Evolutionary conservation across 2,888 invertebrate species (phyloP).

Genomic region (Stratiomys singularior): DNA sequence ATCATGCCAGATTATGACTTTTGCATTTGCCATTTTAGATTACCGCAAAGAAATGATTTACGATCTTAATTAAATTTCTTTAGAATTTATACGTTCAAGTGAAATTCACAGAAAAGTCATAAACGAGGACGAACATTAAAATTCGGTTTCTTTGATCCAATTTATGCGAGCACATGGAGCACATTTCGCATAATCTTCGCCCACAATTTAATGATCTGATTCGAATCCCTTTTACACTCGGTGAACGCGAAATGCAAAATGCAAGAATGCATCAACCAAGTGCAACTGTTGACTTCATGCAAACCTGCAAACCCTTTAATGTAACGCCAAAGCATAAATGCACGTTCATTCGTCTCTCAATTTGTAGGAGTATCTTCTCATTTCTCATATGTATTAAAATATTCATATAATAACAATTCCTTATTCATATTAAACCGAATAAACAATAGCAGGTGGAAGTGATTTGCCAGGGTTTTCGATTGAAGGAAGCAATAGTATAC

Average conservation of each 20-base stretch:
- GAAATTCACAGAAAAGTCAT: slow-evolving; percentile 49
- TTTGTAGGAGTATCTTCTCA: slow-evolving; percentile 23
- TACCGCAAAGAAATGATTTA: slow-evolving; percentile 43
- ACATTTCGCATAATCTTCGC: slow-evolving; percentile 47
- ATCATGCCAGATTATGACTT: no score
- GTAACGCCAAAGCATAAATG: slow-evolving; percentile 12
- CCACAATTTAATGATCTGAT: slow-evolving; percentile 48
- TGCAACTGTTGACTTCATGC: not conserved
- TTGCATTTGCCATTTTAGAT: slow-evolving; percentile 17
- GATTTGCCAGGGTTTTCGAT: not conserved
- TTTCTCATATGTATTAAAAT: slow-evolving; percentile 28
- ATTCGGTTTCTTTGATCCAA: slow-evolving; percentile 51
- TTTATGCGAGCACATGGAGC: slow-evolving; percentile 48
- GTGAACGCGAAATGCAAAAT: not conserved
- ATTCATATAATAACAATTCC: slow-evolving; percentile 1
- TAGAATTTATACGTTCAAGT: slow-evolving; percentile 30
- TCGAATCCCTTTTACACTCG: slow-evolving; percentile 37
- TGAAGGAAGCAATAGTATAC: not conserved
- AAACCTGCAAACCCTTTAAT: slow-evolving; percentile 15
- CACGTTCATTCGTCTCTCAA: not conserved
- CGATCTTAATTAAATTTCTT: slow-evolving; percentile 45
- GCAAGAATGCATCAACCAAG: not conserved
- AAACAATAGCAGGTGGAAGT: not conserved
- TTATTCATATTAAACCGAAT: not conserved
- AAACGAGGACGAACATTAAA: slow-evolving; percentile 49